These are phyloP conservation scores for Eupeodes luniger DNA, from an alignment of 2,888 invertebrate species.

Conservation along the genomic window DNA sequence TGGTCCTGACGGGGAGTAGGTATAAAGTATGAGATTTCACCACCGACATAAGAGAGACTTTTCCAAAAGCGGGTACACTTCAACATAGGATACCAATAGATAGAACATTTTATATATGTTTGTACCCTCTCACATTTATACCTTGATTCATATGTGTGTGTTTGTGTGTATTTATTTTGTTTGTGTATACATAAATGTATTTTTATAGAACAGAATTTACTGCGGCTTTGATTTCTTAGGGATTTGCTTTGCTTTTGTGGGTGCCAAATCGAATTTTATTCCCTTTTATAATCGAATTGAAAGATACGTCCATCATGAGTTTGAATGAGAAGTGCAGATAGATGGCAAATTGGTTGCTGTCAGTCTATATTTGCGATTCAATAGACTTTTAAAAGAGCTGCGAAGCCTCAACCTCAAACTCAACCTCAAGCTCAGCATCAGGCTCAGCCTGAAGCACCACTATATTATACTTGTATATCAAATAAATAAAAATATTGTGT, in stretches of 20 bases:
- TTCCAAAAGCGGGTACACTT: conserved; percentile 30
- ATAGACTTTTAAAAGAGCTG: conserved; percentile 54
- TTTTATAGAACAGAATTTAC: background rate
- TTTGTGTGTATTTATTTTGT: background rate
- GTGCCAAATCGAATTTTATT: conserved; percentile 73
- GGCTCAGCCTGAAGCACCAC: too few species aligned
- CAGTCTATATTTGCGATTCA: conserved; percentile 67
- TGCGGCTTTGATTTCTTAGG: conserved; percentile 22
- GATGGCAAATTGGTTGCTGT: conserved; percentile 72
- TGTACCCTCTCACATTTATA: background rate
- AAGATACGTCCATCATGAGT: conserved; percentile 72
- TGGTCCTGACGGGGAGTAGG: background rate
- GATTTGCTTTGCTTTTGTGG: conserved; percentile 62
- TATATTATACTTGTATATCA: background rate
- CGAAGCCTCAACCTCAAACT: conserved; percentile 11
- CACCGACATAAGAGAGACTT: conserved; percentile 5
- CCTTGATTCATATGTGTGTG: too few species aligned
- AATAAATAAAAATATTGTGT: conserved; percentile 1
- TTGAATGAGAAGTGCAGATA: conserved; percentile 69
- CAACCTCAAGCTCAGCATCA: too few species aligned
- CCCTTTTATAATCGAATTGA: conserved; percentile 69
- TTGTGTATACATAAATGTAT: too few species aligned
- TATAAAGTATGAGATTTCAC: conserved; percentile 10
- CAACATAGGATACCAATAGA: conserved; percentile 23
- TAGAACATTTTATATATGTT: background rate